Conservation (phyloP, 2,888 invertebrate genomes). For the Drosophila tripunctata region DNA sequence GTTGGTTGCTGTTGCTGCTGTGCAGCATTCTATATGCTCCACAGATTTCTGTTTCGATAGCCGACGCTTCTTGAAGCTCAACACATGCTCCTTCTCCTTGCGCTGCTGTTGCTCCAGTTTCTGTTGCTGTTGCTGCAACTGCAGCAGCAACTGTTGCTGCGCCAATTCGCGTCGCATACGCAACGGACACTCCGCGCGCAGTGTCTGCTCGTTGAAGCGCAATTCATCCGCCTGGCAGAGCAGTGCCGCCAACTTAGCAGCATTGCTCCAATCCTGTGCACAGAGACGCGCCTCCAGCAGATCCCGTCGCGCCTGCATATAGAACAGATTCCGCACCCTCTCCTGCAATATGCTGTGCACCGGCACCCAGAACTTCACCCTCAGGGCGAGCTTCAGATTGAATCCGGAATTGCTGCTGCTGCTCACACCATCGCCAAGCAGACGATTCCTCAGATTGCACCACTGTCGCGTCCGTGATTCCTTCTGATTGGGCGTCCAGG, state of each 20-base stretch:
- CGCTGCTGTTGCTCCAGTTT: slow-evolving; percentile 72
- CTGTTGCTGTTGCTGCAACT: slow-evolving; percentile 43
- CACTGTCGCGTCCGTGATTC: slow-evolving; percentile 91
- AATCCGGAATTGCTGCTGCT: slow-evolving; percentile 72
- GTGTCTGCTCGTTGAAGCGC: slow-evolving; percentile 79
- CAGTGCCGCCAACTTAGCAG: slow-evolving; percentile 90
- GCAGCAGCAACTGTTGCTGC: slow-evolving; percentile 59
- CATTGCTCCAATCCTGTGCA: slow-evolving; percentile 88
- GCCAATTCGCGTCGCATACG: slow-evolving; percentile 73
- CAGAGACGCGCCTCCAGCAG: slow-evolving; percentile 90
- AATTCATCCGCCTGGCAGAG: slow-evolving; percentile 87
- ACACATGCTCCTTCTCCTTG: slow-evolving; percentile 82
- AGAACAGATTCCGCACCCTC: slow-evolving; percentile 92
- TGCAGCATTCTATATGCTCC: slow-evolving; percentile 78
- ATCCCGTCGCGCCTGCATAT: slow-evolving; percentile 92
- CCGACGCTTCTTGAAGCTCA: slow-evolving; percentile 83
- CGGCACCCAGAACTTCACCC: slow-evolving; percentile 95
- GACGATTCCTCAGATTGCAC: slow-evolving; percentile 92
- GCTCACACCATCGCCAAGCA: slow-evolving; percentile 81
- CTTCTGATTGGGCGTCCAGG: slow-evolving; percentile 84
- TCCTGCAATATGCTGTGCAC: slow-evolving; percentile 94
- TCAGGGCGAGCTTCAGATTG: slow-evolving; percentile 82
- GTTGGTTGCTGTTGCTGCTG: slow-evolving; percentile 17
- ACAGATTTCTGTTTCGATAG: slow-evolving; percentile 83
- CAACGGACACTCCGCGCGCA: slow-evolving; percentile 81